phyloP scores from a whole-genome alignment of 2,113 vertebrate genomes.

The Monopterus albus region DNA sequence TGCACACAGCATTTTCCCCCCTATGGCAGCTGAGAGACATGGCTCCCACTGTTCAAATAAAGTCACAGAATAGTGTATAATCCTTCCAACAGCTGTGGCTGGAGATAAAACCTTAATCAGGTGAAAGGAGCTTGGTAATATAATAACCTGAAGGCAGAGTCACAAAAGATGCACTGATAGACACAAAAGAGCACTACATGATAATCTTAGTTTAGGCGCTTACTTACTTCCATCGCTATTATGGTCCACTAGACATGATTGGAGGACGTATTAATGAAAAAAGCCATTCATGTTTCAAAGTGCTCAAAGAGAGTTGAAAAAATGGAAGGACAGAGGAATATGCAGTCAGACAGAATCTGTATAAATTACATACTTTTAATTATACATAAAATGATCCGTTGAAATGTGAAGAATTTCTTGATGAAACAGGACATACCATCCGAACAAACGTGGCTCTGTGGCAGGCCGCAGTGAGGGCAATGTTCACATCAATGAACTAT shows the following conservation, averaged over 20 bases:
- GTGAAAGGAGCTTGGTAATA: conserved; percentile 59
- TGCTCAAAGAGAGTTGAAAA: conserved; percentile 4
- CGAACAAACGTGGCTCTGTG: no score
- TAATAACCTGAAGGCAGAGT: conserved; percentile 64
- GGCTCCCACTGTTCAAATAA: conserved; percentile 59
- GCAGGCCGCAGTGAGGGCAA: no score
- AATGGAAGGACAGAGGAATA: neutral
- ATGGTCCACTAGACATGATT: conserved; percentile 55
- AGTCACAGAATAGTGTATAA: conserved; percentile 61
- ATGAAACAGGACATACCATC: no score
- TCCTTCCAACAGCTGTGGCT: conserved; percentile 67
- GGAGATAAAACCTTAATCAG: conserved; percentile 74
- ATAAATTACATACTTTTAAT: no score
- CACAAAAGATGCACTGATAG: conserved; percentile 48
- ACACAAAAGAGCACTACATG: conserved; percentile 54
- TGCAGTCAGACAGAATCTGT: neutral
- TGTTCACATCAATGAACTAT: no score
- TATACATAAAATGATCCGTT: no score
- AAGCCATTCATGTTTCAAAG: conserved; percentile 28
- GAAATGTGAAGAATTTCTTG: no score
- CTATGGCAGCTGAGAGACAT: conserved; percentile 54
- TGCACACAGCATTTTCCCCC: neutral
- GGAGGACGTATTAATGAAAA: conserved; percentile 50
- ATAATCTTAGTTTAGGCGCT: conserved; percentile 68
- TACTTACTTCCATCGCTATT: conserved; percentile 52